Percentiles rank a stretch among this genome's conserved stretches.
These are phyloP conservation scores for Xestia rhomboidea DNA, from an alignment of 2,888 invertebrate genomes.

Conservation along the genomic window DNA sequence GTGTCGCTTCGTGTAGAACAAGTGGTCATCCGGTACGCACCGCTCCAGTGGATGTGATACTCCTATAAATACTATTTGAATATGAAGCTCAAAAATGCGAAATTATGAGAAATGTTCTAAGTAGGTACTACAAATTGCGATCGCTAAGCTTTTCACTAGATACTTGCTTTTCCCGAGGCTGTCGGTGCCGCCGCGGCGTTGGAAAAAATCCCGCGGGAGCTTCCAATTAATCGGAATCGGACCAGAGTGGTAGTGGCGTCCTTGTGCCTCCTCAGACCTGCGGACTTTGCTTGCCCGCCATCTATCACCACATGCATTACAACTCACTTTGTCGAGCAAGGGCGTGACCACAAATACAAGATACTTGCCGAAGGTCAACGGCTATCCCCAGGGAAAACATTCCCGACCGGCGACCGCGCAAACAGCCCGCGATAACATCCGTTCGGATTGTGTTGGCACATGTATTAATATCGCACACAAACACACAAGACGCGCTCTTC, in stretches of 20 bases:
- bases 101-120: not conserved
- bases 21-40: not conserved
- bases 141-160: not conserved
- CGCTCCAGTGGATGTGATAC: not conserved
- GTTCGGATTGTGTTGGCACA: constrained; percentile 35
- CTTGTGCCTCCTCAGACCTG: not conserved
- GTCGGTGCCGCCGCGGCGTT: not conserved
- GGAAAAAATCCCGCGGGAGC: not conserved
- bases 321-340: not conserved
- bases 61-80: not conserved
- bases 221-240: not conserved
- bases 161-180: not conserved
- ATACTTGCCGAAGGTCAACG: constrained; percentile 19
- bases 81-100: not conserved
- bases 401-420: constrained; percentile 6
- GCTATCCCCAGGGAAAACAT: constrained; percentile 25
- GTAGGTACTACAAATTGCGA: not conserved
- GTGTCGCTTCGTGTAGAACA: not conserved
- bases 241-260: not conserved
- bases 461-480: constrained; percentile 18
- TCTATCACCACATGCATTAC: constrained; percentile 1
- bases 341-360: constrained; percentile 20
- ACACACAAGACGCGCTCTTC: constrained; percentile 3
- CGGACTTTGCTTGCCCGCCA: not conserved
- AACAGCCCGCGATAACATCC: constrained; percentile 24